Evolutionary conservation across 2,797 vertebrate genomes (phyloP), one percentile per base, ranked within the genome.

Genomic region (Crocidura indochinensis): DNA sequence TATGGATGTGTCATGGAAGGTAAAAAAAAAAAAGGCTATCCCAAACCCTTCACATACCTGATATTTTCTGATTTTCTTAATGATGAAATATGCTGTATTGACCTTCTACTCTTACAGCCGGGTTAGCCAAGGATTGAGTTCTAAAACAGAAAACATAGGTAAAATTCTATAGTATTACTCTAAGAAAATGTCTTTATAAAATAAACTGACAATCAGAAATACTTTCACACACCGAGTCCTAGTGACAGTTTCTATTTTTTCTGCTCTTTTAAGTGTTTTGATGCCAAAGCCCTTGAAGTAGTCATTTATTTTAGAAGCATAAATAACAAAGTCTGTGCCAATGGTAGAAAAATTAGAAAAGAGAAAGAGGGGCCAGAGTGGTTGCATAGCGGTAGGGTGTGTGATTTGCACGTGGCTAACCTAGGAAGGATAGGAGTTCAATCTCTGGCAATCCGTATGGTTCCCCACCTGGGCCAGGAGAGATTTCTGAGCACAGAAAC

Each of bases 191-290:
- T 5, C n/a, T 75, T 46, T 76, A 20, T 49, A 84, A 69, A 2
- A 2, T 46, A 3, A 0, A 47, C 76, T 2, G 27, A 77, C 47
- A 8, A 47, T 17, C 3, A 53, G 15, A 24, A 26, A 9, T 46
- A 14, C 14, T 10, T 31, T 19, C 9, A 20, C 31, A 10, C 9
- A 0, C 2, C 26, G 6, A 7, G 0, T 29, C 31, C 60, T 1
- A 90, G 72, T 77, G 76, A 47, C 3, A 1, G 67, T 62, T 8
- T 31, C 20, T 9, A 5, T 56, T 14, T 17, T 56, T 56, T 56
- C 4, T 56, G 3, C 19, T 56, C 19, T 14, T 53, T 56, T 56
- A 53, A 14, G 44, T 84, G 6, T 46, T 26, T 26, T 68, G 20
- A 67, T 71, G 38, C 38, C 5, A 5, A 38, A 38, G 38, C 8